Conservation (phyloP, 2,797 vertebrate genomes). For the Merluccius polli region DNA sequence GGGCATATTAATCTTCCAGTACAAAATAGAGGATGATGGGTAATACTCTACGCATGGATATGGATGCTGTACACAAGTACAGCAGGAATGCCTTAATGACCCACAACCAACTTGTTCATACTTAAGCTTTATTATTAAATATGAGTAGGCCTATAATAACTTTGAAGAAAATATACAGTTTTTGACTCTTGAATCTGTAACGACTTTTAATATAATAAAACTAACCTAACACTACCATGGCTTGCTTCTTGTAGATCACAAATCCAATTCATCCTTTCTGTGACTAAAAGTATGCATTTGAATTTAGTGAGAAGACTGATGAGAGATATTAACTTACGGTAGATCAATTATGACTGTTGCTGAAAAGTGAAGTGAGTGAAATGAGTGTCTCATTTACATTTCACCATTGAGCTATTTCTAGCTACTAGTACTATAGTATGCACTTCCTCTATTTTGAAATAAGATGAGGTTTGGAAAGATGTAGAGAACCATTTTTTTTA, state of each 20-base stretch:
- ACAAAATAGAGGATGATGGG: background rate
- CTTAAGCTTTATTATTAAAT: conserved; percentile 51
- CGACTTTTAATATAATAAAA: conserved; percentile 56
- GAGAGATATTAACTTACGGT: background rate
- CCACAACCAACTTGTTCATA: conserved; percentile 41
- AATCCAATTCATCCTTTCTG: background rate
- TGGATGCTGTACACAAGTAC: conserved; percentile 19
- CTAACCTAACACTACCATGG: conserved; percentile 38
- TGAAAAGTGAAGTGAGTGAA: conserved; percentile 66
- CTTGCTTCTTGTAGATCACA: background rate
- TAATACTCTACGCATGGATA: background rate
- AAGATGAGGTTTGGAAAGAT: conserved; percentile 17
- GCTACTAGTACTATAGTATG: conserved; percentile 9
- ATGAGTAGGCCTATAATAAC: conserved; percentile 43
- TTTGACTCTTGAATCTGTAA: conserved; percentile 37
- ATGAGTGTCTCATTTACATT: conserved; percentile 71
- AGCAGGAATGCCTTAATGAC: conserved; percentile 53
- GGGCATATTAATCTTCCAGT: background rate
- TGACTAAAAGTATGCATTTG: background rate
- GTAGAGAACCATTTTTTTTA: background rate
- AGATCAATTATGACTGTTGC: background rate
- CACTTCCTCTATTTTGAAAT: conserved; percentile 62
- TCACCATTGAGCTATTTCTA: conserved; percentile 65
- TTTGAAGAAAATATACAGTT: conserved; percentile 25
- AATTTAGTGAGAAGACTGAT: background rate